Percentiles rank a stretch among this genome's conserved stretches.
These are phyloP conservation scores for Enteromius treurensis DNA, from an alignment of 2,797 vertebrate genomes.

Conservation along the genomic window DNA sequence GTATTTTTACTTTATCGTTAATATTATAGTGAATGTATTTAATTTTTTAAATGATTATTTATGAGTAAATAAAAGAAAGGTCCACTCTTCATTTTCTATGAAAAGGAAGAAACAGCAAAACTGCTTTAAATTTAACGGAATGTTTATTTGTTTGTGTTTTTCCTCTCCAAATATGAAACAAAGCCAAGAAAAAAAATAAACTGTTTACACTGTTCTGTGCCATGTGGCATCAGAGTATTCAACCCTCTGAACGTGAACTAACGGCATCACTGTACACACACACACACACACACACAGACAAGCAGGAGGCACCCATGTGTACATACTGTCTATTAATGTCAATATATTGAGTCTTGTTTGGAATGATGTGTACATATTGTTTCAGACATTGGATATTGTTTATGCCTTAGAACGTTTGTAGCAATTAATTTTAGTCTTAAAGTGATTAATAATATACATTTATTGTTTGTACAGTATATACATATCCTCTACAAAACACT, in stretches of 20 bases:
- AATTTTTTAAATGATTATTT: constrained; percentile 99
- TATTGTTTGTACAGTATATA: constrained; percentile 97
- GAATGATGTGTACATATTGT: constrained; percentile 99
- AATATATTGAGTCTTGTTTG: constrained; percentile 99
- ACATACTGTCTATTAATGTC: constrained; percentile 99
- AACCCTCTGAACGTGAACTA: constrained; percentile 89
- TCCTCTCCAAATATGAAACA: constrained; percentile 94
- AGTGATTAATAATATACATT: constrained; percentile 90
- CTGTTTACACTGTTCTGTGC: constrained; percentile 99
- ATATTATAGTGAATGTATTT: constrained; percentile 99
- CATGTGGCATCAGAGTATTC: constrained; percentile 89
- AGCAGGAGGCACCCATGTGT: constrained; percentile 89
- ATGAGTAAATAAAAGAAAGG: constrained; percentile 90
- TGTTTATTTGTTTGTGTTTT: constrained; percentile 85
- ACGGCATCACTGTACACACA: constrained; percentile 95
- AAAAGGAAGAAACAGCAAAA: constrained; percentile 99
- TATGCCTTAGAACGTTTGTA: constrained; percentile 99
- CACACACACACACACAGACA: constrained; percentile 88
- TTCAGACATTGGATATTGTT: constrained; percentile 98
- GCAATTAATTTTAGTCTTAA: constrained; percentile 99
- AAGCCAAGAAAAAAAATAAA: constrained; percentile 93
- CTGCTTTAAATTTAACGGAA: constrained; percentile 99
- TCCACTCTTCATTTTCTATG: constrained; percentile 99
- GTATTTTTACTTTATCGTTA: constrained; percentile 98
- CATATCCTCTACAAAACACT: constrained; percentile 99